Percentiles rank a stretch among this genome's conserved stretches.
These are phyloP conservation scores for Lasioglossum calceatum DNA, from an alignment of 2,888 invertebrate genomes.

Conservation along the genomic window DNA sequence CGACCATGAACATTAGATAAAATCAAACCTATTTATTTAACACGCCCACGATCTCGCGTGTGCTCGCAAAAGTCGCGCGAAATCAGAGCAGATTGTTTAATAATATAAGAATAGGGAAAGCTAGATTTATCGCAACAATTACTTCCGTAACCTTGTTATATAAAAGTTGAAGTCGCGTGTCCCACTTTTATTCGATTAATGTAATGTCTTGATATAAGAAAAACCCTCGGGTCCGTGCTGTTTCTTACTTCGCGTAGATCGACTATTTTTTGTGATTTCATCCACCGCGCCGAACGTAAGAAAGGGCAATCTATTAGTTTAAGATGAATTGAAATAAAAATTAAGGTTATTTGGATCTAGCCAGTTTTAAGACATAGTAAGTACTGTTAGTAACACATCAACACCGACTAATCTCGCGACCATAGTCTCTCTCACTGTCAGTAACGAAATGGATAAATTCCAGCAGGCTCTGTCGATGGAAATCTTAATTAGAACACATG, in stretches of 20 bases:
- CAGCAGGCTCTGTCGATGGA: neutral
- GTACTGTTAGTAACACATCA: neutral
- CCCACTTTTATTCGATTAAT: neutral
- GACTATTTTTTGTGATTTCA: too few relatives aligned
- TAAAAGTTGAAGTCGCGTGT: neutral
- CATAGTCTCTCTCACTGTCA: neutral
- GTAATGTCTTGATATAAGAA: too few relatives aligned
- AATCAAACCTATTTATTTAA: neutral
- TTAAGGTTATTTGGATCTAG: neutral
- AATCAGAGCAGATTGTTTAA: neutral
- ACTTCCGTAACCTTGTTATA: neutral
- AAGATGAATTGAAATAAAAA: neutral
- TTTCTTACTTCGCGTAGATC: too few relatives aligned
- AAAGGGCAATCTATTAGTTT: neutral
- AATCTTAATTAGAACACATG: conserved; percentile 8
- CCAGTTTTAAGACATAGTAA: neutral
- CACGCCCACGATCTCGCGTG: neutral
- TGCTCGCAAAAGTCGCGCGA: neutral
- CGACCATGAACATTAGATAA: neutral
- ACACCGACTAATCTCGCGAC: neutral
- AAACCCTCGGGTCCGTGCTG: too few relatives aligned
- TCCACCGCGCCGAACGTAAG: too few relatives aligned
- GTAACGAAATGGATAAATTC: neutral
- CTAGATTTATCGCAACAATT: neutral
- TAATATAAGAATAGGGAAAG: neutral